A percentile compares a stretch with the other conserved stretches of the same genome.
Conservation (phyloP, 2,888 invertebrate genomes). For the Pycnomerus fuliginosus region DNA sequence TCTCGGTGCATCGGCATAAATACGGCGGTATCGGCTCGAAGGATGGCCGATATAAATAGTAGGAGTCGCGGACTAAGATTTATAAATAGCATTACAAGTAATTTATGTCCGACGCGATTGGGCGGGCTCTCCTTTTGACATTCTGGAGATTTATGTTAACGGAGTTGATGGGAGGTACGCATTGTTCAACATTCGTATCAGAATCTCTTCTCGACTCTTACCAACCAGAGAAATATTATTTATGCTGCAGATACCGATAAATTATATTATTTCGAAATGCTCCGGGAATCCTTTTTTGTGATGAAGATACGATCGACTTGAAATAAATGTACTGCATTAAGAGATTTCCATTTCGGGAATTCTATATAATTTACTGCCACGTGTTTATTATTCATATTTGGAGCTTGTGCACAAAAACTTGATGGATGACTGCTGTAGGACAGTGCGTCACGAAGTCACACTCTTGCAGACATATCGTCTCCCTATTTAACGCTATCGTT, state of each 20-base stretch:
- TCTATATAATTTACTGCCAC: slow-evolving; percentile 21
- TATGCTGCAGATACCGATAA: slow-evolving; percentile 35
- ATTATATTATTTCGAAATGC: slow-evolving; percentile 34
- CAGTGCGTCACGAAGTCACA: no score
- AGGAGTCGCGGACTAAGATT: slow-evolving; percentile 44
- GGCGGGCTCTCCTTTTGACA: slow-evolving; percentile 53
- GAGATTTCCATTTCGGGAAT: slow-evolving; percentile 27
- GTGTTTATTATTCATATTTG: slow-evolving; percentile 15
- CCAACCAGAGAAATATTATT: slow-evolving; percentile 30
- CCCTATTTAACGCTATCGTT: slow-evolving; percentile 11
- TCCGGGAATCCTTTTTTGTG: slow-evolving; percentile 28
- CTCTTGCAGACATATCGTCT: background rate
- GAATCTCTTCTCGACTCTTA: slow-evolving; percentile 25
- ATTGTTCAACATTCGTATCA: slow-evolving; percentile 34
- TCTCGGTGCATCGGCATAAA: slow-evolving; percentile 39
- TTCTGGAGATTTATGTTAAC: slow-evolving; percentile 52
- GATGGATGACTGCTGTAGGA: no score
- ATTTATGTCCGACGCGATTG: slow-evolving; percentile 54
- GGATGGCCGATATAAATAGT: slow-evolving; percentile 39
- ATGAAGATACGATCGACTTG: slow-evolving; percentile 32
- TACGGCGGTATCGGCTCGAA: slow-evolving; percentile 34
- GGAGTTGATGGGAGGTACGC: slow-evolving; percentile 52
- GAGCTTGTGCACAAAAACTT: slow-evolving; percentile 10
- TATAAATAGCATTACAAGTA: slow-evolving; percentile 54
- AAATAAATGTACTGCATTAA: slow-evolving; percentile 32